These are phyloP conservation scores for Jaculus jaculus DNA, from an alignment of 2,113 vertebrate genomes.

Conservation along the genomic window DNA sequence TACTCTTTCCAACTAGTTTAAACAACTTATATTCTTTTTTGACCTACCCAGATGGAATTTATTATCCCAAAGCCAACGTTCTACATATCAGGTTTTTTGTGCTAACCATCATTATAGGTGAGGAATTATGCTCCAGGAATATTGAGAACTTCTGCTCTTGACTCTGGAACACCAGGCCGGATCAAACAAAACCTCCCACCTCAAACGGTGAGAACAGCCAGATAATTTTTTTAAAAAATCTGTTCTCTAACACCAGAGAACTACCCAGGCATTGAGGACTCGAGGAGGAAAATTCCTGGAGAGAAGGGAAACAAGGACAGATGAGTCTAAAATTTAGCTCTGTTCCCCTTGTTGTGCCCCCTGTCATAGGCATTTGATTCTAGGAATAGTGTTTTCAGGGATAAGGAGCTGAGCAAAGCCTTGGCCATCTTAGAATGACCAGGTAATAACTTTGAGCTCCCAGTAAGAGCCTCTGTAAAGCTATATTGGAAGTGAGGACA, in stretches of 20 bases:
- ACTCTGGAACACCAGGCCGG: constrained; percentile 39
- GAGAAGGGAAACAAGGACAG: background rate
- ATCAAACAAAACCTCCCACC: constrained; percentile 58
- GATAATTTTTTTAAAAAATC: background rate
- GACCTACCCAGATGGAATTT: constrained; percentile 57
- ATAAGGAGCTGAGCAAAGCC: background rate
- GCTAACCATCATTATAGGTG: constrained; percentile 51
- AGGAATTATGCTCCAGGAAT: constrained; percentile 9
- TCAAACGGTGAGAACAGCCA: background rate
- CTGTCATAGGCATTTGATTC: background rate
- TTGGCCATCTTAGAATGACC: background rate
- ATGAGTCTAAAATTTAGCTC: background rate
- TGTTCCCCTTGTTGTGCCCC: background rate
- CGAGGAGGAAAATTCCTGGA: background rate
- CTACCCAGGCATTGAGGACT: background rate
- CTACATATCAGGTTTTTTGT: constrained; percentile 50
- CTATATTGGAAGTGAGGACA: background rate
- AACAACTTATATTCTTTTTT: constrained; percentile 50
- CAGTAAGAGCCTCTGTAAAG: background rate
- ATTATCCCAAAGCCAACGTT: constrained; percentile 49
- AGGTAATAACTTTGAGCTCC: background rate
- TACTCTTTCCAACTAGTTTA: constrained; percentile 48
- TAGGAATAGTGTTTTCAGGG: background rate
- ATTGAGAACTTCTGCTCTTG: constrained; percentile 19
- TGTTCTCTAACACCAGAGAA: constrained; percentile 16